phyloP scores from a whole-genome alignment of 2,888 invertebrate species.

The Graphium colonna region DNA sequence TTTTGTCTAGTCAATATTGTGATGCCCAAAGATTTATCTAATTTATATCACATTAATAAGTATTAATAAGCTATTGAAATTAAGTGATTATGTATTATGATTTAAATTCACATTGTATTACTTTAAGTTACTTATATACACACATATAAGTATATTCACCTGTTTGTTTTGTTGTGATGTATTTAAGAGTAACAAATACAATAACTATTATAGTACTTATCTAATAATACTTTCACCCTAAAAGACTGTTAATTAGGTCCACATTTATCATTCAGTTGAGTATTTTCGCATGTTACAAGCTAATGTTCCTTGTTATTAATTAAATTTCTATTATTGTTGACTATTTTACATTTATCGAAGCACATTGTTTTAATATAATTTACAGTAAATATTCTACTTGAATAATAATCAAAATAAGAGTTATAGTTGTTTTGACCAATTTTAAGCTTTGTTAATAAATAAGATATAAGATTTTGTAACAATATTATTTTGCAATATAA shows the following conservation, averaged over 20 bases:
- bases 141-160: not conserved
- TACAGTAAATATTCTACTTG: too few relatives aligned
- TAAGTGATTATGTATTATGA: too few relatives aligned
- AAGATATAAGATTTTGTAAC: too few relatives aligned
- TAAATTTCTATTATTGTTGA: constrained; percentile 17
- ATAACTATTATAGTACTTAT: constrained; percentile 45
- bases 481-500: too few relatives aligned
- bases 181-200: constrained; percentile 34
- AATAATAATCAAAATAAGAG: too few relatives aligned
- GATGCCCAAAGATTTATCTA: not conserved
- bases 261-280: constrained; percentile 49
- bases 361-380: too few relatives aligned
- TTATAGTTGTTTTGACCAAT: too few relatives aligned
- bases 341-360: not conserved
- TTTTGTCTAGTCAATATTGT: constrained; percentile 17
- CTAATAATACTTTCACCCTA: constrained; percentile 45
- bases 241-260: constrained; percentile 68
- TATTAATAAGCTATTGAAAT: not conserved
- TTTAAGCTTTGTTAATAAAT: too few relatives aligned
- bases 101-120: too few relatives aligned
- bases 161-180: constrained; percentile 2
- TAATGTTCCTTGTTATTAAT: constrained; percentile 30
- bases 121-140: not conserved
- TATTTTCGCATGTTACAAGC: constrained; percentile 37
- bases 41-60: constrained; percentile 2